Conservation (phyloP, 2,797 vertebrate genomes). For the Thunnus albacares region DNA sequence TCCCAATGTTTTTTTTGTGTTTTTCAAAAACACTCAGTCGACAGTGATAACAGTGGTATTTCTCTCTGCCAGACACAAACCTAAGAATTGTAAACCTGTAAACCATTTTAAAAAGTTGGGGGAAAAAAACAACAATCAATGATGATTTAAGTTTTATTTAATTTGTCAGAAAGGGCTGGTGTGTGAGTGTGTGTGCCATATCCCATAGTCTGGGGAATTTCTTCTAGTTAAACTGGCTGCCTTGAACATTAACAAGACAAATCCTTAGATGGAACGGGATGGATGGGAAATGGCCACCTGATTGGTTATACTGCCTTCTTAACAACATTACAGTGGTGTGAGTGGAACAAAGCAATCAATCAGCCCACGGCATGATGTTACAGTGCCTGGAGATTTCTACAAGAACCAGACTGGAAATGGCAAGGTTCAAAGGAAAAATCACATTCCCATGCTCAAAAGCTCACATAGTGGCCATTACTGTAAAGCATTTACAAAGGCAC, state of each 20-base stretch:
- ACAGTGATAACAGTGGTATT: background rate
- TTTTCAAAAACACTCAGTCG: background rate
- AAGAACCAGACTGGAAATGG: slow-evolving; percentile 27
- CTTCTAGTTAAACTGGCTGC: slow-evolving; percentile 45
- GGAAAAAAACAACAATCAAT: slow-evolving; percentile 44
- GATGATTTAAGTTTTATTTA: slow-evolving; percentile 39
- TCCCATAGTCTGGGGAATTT: slow-evolving; percentile 59
- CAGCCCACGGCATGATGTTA: slow-evolving; percentile 27
- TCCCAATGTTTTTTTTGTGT: background rate
- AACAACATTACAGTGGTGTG: slow-evolving; percentile 57
- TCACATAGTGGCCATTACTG: background rate
- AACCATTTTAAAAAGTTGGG: slow-evolving; percentile 34
- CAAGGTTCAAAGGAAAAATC: slow-evolving; percentile 3
- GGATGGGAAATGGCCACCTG: slow-evolving; percentile 56
- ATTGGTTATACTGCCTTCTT: slow-evolving; percentile 63
- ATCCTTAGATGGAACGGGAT: slow-evolving; percentile 30
- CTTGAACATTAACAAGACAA: slow-evolving; percentile 56
- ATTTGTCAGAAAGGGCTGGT: slow-evolving; percentile 27
- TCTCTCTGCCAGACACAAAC: slow-evolving; percentile 1
- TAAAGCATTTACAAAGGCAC: background rate
- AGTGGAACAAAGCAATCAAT: slow-evolving; percentile 44
- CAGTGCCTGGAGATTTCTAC: slow-evolving; percentile 12
- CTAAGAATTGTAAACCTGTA: slow-evolving; percentile 6
- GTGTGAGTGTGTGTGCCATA: slow-evolving; percentile 27
- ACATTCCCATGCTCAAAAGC: background rate